Evolutionary conservation across 1,140 invertebrate genomes (phyloP), one percentile per base, ranked within the genome.

Genomic region (Sitobion miscanthi): DNA sequence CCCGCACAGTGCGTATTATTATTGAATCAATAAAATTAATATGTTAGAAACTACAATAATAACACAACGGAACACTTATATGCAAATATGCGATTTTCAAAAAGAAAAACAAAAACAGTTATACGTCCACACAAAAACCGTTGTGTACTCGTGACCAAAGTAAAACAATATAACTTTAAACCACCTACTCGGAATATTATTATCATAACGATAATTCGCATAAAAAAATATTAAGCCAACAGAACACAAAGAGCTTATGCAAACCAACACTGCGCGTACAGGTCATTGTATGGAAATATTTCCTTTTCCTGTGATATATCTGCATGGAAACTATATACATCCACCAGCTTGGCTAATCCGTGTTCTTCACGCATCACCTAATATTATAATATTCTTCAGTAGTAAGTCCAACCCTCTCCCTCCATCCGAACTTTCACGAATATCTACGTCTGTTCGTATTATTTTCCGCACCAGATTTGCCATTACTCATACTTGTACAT

Each of bases 301-400:
- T 77, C 62, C 62, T 77, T 69, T 77, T 77, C 62, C 62, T 77
- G 62, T n/a, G n/a, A n/a, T 77, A n/a, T 77, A 77, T 77, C n/a
- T 77, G n/a, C 62, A 77, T 11, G 14, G n/a, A n/a, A 77, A 77
- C 62, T n/a, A 77, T 17, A 30, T n/a, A 35, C 3, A 77, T 77
- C n/a, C 62, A 35, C 14, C 62, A 35, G 62, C 14, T 77, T 77
- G 62, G 30, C 30, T n/a, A 77, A 77, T 77, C 30, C 62, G 5
- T 77, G 62, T 77, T 77, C 62, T 35, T 77, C 30, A n/a, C n/a
- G 62, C 62, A 77, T 77, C 30, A n/a, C 62, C 62, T 77, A 77
- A n/a, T 77, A 77, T 77, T 77, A 77, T 77, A 77, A 77, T 77
- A 77, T n/a, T 77, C 62, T 77, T 77, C 62, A n/a, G 30, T 77